A percentile compares a stretch with the other conserved stretches of the same genome.
These are phyloP conservation scores for Trachops cirrhosus DNA, from an alignment of 2,797 vertebrate species.

Conservation along the genomic window DNA sequence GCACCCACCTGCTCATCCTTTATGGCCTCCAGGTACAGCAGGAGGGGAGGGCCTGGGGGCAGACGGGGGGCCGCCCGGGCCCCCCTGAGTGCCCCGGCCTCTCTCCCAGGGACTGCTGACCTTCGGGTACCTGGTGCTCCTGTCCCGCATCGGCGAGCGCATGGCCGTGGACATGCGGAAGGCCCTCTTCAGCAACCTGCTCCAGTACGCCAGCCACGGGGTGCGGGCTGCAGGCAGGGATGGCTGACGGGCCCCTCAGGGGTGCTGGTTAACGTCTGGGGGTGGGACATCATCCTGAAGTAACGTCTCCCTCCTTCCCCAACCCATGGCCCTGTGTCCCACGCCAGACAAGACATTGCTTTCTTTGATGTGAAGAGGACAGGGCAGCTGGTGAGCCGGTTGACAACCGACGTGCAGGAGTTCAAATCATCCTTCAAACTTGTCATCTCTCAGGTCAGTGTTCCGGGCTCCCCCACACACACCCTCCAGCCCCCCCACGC, in stretches of 20 bases:
- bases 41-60: background rate
- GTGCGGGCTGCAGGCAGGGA: background rate
- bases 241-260: fast-evolving
- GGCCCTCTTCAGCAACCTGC: constrained; percentile 89
- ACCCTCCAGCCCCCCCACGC: fast-evolving
- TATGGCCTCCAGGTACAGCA: constrained; percentile 89
- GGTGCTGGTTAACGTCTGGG: background rate
- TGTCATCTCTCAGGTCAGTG: constrained; percentile 92
- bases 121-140: constrained; percentile 93
- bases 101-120: constrained; percentile 91
- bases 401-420: constrained; percentile 96
- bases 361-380: constrained; percentile 96
- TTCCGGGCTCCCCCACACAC: background rate
- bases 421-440: constrained; percentile 98
- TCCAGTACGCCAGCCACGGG: constrained; percentile 81
- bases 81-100: background rate
- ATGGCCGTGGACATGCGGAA: constrained; percentile 93
- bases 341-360: constrained; percentile 91
- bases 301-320: background rate
- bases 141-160: constrained; percentile 91
- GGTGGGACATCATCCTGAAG: background rate
- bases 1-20: constrained; percentile 86
- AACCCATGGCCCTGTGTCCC: background rate
- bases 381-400: constrained; percentile 92
- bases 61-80: fast-evolving